Evolutionary conservation across 2,797 vertebrate species (phyloP), one percentile per base, ranked within the genome.

Genomic region (Cygnus olor): DNA sequence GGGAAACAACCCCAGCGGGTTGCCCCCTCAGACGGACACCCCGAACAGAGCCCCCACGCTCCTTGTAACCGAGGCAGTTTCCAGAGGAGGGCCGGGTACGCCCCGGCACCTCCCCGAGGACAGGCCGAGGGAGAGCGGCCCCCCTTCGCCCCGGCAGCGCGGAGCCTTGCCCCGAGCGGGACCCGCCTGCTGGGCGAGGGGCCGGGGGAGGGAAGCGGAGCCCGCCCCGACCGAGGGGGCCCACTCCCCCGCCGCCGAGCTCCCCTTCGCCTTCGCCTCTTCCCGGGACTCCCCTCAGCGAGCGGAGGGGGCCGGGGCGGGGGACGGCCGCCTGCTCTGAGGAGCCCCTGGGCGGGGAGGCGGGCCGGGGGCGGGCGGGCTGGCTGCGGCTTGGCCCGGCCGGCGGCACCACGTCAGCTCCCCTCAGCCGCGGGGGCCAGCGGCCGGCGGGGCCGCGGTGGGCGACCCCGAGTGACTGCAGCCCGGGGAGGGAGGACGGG

Each of bases 391-490:
- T 93, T 91, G 92, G 63, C 85, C 19, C 4, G 45, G 36, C 58
- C 40, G 11, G 40, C 16, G 53, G 44, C 44, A 94, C 89, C 94
- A 95, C 93, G 94, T 95, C 94, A 93, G 93, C 93, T 74, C 4
- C 54, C 54, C 30, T 15, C 53, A 25, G 60, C 34, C 36, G 58
- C 34, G 47, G 24, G 12, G 47, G 20, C 20, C 70, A 13, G 45
- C 28, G 45, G n/a, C 28, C 13, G n/a, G 51, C 20, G 80, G 64
- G 65, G 10, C 47, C 27, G 38, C 38, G 32, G 6, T 17, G 51
- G 56, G 69, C 60, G 69, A 76, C 88, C 85, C 85, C 49, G 3
- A 57, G 49, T 71, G 82, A 53, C 84, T 56, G 66, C 69, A 49
- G 89, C 22, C 36, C 63, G 10, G 11, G 36, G 14, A 14, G 16